Percentiles rank a stretch among this genome's conserved stretches.
Evolutionary conservation across 2,113 vertebrate genomes (phyloP).

Genomic region (Oncorhynchus mykiss): DNA sequence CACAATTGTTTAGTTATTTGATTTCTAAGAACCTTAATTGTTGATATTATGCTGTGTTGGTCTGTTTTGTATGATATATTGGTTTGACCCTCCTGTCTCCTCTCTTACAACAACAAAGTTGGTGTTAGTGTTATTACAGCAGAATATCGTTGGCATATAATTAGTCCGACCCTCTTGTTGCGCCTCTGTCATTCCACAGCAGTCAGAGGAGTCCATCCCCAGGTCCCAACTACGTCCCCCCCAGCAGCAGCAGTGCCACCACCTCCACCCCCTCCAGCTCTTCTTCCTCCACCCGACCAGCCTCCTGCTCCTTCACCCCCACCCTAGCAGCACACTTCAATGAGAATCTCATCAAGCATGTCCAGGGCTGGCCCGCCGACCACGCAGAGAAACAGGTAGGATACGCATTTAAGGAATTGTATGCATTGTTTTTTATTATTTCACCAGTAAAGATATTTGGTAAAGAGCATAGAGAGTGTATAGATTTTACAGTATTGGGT

Average conservation of each 20-base stretch:
- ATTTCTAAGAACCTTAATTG: too few relatives aligned
- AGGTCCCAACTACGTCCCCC: constrained; percentile 87
- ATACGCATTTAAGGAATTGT: neutral
- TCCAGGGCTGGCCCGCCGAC: constrained; percentile 97
- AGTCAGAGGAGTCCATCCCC: constrained; percentile 97
- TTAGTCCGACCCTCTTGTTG: neutral
- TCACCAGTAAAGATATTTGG: too few relatives aligned
- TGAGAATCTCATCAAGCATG: constrained; percentile 96
- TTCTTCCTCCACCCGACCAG: constrained; percentile 70
- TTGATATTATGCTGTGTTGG: too few relatives aligned
- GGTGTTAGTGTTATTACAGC: too few relatives aligned
- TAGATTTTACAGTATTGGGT: too few relatives aligned
- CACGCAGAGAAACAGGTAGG: constrained; percentile 94
- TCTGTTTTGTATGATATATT: too few relatives aligned
- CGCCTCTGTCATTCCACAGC: constrained; percentile 56
- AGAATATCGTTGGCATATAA: too few relatives aligned
- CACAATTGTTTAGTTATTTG: too few relatives aligned
- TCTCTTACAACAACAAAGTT: too few relatives aligned
- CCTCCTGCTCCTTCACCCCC: constrained; percentile 57
- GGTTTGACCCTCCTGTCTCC: too few relatives aligned
- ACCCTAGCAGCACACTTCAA: constrained; percentile 94
- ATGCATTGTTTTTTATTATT: neutral
- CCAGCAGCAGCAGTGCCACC: constrained; percentile 61
- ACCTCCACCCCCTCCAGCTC: constrained; percentile 67
- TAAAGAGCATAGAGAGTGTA: too few relatives aligned